Conservation (phyloP, 2,888 invertebrate genomes). For the Lysandra coridon region DNA sequence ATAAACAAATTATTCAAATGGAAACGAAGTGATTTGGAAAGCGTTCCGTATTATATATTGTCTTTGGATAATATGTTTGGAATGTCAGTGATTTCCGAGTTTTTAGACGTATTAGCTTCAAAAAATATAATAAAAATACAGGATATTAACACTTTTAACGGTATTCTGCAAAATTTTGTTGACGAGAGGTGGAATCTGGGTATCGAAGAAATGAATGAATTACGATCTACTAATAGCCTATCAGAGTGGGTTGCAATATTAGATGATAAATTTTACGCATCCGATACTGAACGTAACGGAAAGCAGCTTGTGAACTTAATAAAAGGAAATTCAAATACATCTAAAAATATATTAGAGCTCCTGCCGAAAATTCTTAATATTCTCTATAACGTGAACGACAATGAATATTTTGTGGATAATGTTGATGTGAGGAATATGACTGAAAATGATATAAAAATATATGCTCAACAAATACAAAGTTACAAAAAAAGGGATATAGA, state of each 20-base stretch:
- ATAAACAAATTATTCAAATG: conserved; percentile 18
- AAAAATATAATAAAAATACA: conserved; percentile 2
- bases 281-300: conserved; percentile 13
- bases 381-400: neutral
- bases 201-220: conserved; percentile 14
- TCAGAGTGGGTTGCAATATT: conserved; percentile 26
- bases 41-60: conserved; percentile 23
- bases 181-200: conserved; percentile 31
- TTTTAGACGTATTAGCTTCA: conserved; percentile 27
- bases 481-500: neutral
- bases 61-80: conserved; percentile 32
- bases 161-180: conserved; percentile 28
- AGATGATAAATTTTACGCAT: conserved; percentile 23
- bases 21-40: conserved; percentile 11
- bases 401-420: conserved; percentile 18
- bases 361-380: neutral
- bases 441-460: conserved; percentile 29
- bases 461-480: conserved; percentile 12
- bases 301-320: conserved; percentile 16
- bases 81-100: conserved; percentile 16
- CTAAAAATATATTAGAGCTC: neutral
- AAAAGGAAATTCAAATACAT: conserved; percentile 27
- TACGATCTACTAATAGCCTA: conserved; percentile 19
- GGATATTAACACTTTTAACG: neutral
- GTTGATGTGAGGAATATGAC: neutral